Evolutionary conservation across 1,140 invertebrate species (phyloP).

Genomic region (Trypoxylus dichotomus): DNA sequence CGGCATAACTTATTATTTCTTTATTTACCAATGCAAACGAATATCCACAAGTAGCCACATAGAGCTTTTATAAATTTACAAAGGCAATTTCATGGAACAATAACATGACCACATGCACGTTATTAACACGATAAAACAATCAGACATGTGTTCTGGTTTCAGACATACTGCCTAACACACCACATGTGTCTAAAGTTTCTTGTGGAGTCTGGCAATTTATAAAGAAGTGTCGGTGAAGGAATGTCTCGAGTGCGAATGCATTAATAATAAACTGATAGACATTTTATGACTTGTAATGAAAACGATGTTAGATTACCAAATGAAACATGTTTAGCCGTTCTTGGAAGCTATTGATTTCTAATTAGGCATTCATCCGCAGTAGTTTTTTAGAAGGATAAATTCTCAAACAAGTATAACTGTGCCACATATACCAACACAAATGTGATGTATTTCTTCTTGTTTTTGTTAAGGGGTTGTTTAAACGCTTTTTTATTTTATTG

Average conservation of each 20-base stretch:
- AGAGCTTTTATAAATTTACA: not conserved
- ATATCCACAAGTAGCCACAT: no score
- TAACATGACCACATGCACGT: not conserved
- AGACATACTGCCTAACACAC: not conserved
- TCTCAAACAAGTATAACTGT: no score
- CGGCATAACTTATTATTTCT: no score
- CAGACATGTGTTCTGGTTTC: conserved; percentile 18
- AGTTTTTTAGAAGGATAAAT: no score
- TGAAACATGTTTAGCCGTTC: not conserved
- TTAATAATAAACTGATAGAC: not conserved
- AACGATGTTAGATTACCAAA: not conserved
- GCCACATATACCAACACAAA: no score
- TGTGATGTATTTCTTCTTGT: no score
- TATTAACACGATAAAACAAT: conserved; percentile 17
- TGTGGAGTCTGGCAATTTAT: conserved; percentile 13
- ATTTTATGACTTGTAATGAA: not conserved
- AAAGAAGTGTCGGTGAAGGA: not conserved
- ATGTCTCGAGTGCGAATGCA: conserved; percentile 1
- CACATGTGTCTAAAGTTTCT: conserved; percentile 11
- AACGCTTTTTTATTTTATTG: no score
- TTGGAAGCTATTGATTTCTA: not conserved
- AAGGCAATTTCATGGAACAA: not conserved
- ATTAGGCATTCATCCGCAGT: no score
- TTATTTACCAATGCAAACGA: no score
- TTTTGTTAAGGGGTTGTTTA: no score